Conservation (phyloP, 2,113 vertebrate species). For the Leuciscus idus region DNA sequence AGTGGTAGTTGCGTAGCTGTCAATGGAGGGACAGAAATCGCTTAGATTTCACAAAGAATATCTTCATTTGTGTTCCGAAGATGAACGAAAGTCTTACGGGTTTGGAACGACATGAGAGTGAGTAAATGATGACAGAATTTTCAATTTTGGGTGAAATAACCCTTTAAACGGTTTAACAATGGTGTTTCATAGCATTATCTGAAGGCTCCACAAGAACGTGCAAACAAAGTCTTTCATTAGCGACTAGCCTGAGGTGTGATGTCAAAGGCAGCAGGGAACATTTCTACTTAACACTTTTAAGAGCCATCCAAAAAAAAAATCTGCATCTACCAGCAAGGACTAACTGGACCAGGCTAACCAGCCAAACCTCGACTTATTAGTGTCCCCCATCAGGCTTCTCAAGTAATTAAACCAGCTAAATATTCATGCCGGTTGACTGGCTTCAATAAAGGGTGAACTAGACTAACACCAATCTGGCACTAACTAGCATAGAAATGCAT, state of each 20-base stretch:
- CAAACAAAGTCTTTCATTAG: neutral
- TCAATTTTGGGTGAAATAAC: too few species aligned
- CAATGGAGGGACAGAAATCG: too few species aligned
- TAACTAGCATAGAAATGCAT: neutral
- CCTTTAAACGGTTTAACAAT: neutral
- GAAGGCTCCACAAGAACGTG: neutral
- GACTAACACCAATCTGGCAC: neutral
- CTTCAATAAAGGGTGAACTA: neutral
- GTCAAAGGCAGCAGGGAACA: neutral
- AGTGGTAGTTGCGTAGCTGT: too few species aligned
- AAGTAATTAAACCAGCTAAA: neutral
- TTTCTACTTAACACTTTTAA: neutral
- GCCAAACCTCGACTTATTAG: neutral
- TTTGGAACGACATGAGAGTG: too few species aligned
- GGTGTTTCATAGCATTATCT: neutral
- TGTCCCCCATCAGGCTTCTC: neutral
- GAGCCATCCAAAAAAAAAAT: neutral
- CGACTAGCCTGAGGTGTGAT: neutral
- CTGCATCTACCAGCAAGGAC: constrained; percentile 10
- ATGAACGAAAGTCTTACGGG: too few species aligned
- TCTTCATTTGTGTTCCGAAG: too few species aligned
- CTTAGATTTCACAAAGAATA: too few species aligned
- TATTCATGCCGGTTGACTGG: neutral
- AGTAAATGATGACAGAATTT: too few species aligned
- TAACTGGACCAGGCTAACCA: neutral